Percentiles rank a stretch among this genome's conserved stretches.
phyloP scores from a whole-genome alignment of 1,140 invertebrate species.

The Leptestheria dahalacensis region DNA sequence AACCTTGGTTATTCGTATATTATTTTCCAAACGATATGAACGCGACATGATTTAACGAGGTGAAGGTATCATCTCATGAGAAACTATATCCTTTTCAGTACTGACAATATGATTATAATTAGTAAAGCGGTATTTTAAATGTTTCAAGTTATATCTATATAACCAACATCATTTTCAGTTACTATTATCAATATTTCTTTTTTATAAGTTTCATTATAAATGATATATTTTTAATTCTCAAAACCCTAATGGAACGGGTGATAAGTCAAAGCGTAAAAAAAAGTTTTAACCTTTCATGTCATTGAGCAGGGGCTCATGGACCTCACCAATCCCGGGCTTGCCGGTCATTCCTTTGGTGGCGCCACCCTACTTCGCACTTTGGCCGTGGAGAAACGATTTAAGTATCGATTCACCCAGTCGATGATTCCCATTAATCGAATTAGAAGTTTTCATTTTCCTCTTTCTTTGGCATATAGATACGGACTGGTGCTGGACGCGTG shows the following conservation, averaged over 20 bases:
- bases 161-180: no score
- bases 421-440: background rate
- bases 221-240: constrained; percentile 15
- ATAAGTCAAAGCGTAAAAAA: background rate
- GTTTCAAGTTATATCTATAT: no score
- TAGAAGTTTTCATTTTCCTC: background rate
- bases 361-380: constrained; percentile 40
- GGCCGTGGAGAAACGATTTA: constrained; percentile 35
- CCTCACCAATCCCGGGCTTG: constrained; percentile 34
- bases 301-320: constrained; percentile 37
- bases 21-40: no score
- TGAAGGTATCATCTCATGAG: no score
- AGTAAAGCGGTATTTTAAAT: no score
- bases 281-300: background rate
- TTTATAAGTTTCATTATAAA: constrained; percentile 25
- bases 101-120: no score
- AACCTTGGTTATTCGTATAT: no score
- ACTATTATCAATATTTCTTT: no score
- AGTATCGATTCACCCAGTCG: constrained; percentile 27
- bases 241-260: background rate
- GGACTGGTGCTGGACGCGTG: constrained; percentile 47
- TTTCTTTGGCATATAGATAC: constrained; percentile 26
- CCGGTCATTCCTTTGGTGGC: constrained; percentile 53
- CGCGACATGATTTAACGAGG: no score
- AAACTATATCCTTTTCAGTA: no score